Conservation (phyloP, 2,113 vertebrate species). For the Henicopernis longicauda region DNA sequence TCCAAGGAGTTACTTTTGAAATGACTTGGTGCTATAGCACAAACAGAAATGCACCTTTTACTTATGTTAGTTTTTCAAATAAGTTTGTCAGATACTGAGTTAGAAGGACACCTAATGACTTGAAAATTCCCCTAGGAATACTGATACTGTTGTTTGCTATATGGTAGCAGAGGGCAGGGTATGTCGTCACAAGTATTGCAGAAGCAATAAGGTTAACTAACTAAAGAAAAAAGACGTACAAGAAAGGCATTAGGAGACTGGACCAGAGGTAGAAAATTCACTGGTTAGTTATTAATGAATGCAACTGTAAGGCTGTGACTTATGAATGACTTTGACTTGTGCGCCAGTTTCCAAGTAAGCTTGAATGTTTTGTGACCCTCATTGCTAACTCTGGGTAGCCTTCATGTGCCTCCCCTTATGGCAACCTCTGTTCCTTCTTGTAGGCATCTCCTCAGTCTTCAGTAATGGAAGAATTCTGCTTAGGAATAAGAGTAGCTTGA, state of each 20-base stretch:
- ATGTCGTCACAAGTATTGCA: background rate
- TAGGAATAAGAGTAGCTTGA: background rate
- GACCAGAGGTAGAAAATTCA: background rate
- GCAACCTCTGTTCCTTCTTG: background rate
- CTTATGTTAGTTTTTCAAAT: background rate
- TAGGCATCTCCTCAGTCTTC: background rate
- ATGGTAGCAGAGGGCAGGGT: rapidly evolving
- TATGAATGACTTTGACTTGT: background rate
- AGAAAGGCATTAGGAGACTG: background rate
- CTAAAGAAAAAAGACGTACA: background rate
- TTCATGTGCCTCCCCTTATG: background rate
- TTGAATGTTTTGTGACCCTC: background rate
- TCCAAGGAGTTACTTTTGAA: background rate
- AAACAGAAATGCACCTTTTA: background rate
- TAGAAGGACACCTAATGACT: background rate
- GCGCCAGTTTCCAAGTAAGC: background rate
- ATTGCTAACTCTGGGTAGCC: background rate
- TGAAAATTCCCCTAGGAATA: background rate
- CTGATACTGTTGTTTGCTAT: background rate
- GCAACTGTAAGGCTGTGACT: background rate
- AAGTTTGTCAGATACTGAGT: background rate
- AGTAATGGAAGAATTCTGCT: background rate
- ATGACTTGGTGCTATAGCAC: background rate
- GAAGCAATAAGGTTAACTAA: background rate
- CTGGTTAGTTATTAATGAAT: background rate